phyloP scores from a whole-genome alignment of 2,888 invertebrate species.

The Drosophila putrida region DNA sequence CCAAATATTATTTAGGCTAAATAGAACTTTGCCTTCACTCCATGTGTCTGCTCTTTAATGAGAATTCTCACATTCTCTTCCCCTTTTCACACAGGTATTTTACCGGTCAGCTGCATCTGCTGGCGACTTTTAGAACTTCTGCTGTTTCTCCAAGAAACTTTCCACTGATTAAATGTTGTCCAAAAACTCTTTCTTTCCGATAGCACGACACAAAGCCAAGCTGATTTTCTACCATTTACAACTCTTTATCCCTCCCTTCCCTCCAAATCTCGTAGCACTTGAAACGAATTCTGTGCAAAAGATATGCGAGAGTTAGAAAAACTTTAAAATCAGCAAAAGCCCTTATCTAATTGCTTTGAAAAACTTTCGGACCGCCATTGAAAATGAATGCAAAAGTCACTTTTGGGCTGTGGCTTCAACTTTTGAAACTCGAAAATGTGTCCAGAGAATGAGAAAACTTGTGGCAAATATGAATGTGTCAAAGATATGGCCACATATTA shows the following conservation, averaged over 20 bases:
- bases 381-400: conserved; percentile 74
- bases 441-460: conserved; percentile 19
- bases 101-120: conserved; percentile 51
- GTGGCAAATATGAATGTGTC: conserved; percentile 18
- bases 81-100: conserved; percentile 19
- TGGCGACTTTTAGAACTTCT: conserved; percentile 63
- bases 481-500: conserved; percentile 31
- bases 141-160: conserved; percentile 51
- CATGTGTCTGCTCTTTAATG: conserved; percentile 54
- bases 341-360: conserved; percentile 80
- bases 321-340: conserved; percentile 72
- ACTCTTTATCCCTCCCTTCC: background rate
- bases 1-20: conserved; percentile 77
- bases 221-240: conserved; percentile 16
- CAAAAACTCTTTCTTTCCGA: conserved; percentile 42
- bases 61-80: conserved; percentile 49
- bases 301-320: conserved; percentile 44
- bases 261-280: background rate
- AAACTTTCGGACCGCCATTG: conserved; percentile 69
- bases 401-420: conserved; percentile 58
- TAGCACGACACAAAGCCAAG: conserved; percentile 46
- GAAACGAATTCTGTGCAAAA: conserved; percentile 7
- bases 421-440: conserved; percentile 42
- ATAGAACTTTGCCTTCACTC: conserved; percentile 50
- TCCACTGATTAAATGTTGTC: conserved; percentile 74